Conservation (phyloP, 1,140 invertebrate species). For the Brachionus plicatilis region DNA sequence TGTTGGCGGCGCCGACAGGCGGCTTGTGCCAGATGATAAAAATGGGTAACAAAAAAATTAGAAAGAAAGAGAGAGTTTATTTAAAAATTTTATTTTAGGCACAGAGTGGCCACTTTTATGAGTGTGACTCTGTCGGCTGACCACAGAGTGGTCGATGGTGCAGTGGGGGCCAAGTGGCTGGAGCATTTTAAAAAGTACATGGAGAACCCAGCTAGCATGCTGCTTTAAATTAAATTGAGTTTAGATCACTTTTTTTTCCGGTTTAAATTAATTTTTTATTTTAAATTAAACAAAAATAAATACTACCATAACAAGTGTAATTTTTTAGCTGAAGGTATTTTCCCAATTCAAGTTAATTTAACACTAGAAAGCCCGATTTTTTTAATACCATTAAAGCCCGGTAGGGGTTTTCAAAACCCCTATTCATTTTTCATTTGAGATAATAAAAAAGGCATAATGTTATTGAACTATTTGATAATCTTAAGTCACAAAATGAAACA, state of each 20-base stretch:
- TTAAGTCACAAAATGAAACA: too few relatives aligned
- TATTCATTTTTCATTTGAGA: too few relatives aligned
- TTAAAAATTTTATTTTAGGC: conserved; percentile 42
- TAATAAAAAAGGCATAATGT: too few relatives aligned
- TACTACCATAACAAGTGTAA: neutral
- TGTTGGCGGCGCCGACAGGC: conserved; percentile 61
- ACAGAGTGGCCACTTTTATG: conserved; percentile 59
- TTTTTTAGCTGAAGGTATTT: neutral
- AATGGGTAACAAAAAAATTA: conserved; percentile 25
- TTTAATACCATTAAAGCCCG: too few relatives aligned
- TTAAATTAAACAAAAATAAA: conserved; percentile 5
- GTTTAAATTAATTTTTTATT: conserved; percentile 17
- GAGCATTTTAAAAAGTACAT: conserved; percentile 62
- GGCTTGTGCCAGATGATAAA: conserved; percentile 57
- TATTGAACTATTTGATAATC: too few relatives aligned
- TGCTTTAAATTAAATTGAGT: conserved; percentile 7
- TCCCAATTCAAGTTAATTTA: too few relatives aligned
- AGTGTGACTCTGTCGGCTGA: conserved; percentile 67
- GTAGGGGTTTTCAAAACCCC: too few relatives aligned
- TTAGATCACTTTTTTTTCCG: neutral
- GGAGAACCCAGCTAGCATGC: conserved; percentile 64
- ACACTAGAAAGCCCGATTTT: too few relatives aligned
- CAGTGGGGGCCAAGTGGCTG: conserved; percentile 67
- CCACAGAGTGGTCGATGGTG: conserved; percentile 68
- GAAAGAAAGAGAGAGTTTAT: neutral